Conservation (phyloP, 2,113 vertebrate genomes). For the Carlito syrichta region DNA sequence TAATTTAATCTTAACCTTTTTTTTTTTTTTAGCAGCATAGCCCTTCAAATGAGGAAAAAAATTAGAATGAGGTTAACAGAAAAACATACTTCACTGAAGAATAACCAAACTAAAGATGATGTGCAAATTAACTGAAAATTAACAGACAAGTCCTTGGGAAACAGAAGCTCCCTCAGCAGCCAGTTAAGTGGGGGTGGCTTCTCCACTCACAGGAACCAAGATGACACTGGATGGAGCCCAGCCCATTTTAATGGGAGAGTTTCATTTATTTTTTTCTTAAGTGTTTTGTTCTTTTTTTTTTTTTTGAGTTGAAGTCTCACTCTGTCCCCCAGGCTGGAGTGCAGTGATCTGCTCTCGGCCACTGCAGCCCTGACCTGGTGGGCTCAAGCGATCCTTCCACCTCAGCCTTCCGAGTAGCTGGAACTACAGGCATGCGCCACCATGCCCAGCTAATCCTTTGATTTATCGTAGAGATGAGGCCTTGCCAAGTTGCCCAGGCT, state of each 20-base stretch:
- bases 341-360: background rate
- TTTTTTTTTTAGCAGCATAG: background rate
- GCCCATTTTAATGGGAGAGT: constrained; percentile 37
- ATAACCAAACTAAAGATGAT: constrained; percentile 27
- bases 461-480: background rate
- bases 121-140: constrained; percentile 2
- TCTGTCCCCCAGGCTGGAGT: background rate
- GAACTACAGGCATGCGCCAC: background rate
- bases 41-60: background rate
- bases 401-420: background rate
- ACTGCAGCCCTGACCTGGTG: too few species aligned
- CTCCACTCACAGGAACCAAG: constrained; percentile 41
- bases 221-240: background rate
- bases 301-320: background rate
- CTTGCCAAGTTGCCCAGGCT: background rate
- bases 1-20: constrained; percentile 7
- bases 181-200: background rate
- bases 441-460: background rate
- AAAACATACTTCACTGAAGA: constrained; percentile 30
- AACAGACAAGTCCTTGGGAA: background rate
- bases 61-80: background rate
- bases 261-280: constrained; percentile 38
- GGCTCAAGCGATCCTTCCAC: too few species aligned
- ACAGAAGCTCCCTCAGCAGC: background rate
- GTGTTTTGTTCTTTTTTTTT: constrained; percentile 36